Base-by-base conservation (phyloP, 2,113 vertebrate genomes). In the Ceratotherium simum region DNA sequence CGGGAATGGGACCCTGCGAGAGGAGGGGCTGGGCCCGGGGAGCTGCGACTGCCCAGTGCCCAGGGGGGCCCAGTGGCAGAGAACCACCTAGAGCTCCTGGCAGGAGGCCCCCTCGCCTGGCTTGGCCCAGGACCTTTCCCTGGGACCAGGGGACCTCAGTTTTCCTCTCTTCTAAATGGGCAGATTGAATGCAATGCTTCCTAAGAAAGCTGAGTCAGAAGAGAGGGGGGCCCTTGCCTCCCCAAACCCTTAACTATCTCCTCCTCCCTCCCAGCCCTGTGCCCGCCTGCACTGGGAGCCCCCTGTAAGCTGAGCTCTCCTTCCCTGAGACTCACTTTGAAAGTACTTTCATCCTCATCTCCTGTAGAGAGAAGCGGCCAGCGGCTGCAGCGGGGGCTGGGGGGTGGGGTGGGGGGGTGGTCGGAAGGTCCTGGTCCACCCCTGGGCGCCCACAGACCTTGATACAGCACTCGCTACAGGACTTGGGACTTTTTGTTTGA, bases 1-100 rank as follows among this genome's bases (percentile, higher is more conserved):
- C 96, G 98, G 96, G 97, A 99, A 99, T 94, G 98, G 98, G 98
- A 99, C 99, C 99, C 99, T 98, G 98, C 98, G 6, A 67, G 39
- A 4, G 79, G 13, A 31, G 46, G 36, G 81, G 64, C 36, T 27
- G 6, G 54, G n/a, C 11, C 2, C 9, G 9, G n/a, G 13, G 17
- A n/a, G 7, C n/a, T 2, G 56, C 31, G 73, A 46, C 56, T 8
- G 58, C 62, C 27, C 6, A 12, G 39, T 2, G 62, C 29, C 42
- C 9, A 0, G 18, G 69, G 51, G 3, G 12, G 51, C 2, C 51
- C 51, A 54, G 14, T 14, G 51, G 51, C 51, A 48, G 29, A 5
- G 27, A 31, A 21, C 27, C 33, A 36, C 56, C 16, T 1, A 12
- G 67, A 21, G n/a, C 20, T 25, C 18, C 0, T 27, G 29, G 18